Base-by-base conservation (phyloP, 2,888 invertebrate genomes). In the Agrochola lota region DNA sequence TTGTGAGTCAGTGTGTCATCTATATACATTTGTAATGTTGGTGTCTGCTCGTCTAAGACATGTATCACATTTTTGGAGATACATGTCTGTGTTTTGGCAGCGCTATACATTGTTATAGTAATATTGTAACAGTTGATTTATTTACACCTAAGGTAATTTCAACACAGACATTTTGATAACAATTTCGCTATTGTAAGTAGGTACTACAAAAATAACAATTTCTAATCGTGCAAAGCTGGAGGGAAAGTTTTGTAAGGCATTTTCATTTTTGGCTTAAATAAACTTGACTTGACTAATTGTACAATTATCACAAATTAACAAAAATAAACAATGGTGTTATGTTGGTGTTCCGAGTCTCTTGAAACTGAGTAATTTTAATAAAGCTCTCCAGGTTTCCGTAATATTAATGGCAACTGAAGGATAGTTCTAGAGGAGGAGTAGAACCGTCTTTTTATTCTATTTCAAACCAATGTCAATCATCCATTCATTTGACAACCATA, bases 1-100 rank as follows among this genome's bases (percentile, higher is more conserved):
- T 40, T 64, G 71, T 82, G 83, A 83, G 40, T 85, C 86, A 71
- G 71, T 62, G 26, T 78, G 64, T 69, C 60, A 68, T 67, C 63
- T 59, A 60, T 30, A 59, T 30, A 60, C 23, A 55, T 70, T 52
- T 52, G 20, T 68, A 71, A 57, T 57, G 59, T 62, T 66, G 70
- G 70, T 79, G 72, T 83, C 72, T 72, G 60, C 17, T 43, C 35
- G 74, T 84, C 78, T 86, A 63, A 68, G 49, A 20, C n/a, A 70
- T 72, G 62, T 26, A 67, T 68, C 6, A 71, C 55, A 71, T 68
- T 73, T 80, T 73, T 75, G 40, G n/a, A 55, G 59, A 26, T 62
- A n/a, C 52, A 52, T 59, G 23, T 70, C 40, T 46, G 46, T 55
- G 49, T 85, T 68, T 82, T 83, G 77, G 72, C 77, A 77, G 15